Conservation (phyloP, 1,140 invertebrate species). For the Diploscapter pachys region DNA sequence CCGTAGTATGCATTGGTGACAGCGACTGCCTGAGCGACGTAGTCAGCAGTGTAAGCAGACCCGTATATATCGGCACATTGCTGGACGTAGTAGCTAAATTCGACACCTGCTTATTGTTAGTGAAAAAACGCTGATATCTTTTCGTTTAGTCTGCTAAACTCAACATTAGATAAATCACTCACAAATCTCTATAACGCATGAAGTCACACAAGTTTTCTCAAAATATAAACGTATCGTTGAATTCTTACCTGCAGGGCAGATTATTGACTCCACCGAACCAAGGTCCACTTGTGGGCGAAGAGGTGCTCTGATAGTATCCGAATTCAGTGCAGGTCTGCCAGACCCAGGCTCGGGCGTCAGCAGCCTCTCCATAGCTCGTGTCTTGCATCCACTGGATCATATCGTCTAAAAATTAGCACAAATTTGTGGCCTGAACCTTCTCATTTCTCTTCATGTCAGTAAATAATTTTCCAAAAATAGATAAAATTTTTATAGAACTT, state of each 20-base stretch:
- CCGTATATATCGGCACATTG: slow-evolving; percentile 80
- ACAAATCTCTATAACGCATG: no score
- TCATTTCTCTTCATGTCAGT: no score
- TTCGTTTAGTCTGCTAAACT: no score
- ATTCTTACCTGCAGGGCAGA: slow-evolving; percentile 66
- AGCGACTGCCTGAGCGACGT: slow-evolving; percentile 63
- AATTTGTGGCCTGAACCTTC: no score
- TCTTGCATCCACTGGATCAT: slow-evolving; percentile 33
- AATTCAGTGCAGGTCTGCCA: slow-evolving; percentile 93
- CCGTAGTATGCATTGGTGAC: slow-evolving; percentile 80
- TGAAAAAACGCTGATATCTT: no score
- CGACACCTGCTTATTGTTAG: neutral
- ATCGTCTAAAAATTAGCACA: neutral
- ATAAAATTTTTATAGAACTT: no score
- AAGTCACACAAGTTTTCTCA: no score
- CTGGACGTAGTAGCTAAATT: slow-evolving; percentile 70
- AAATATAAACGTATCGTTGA: no score
- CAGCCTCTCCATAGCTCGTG: slow-evolving; percentile 16
- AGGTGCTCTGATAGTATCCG: slow-evolving; percentile 85
- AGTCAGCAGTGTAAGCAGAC: slow-evolving; percentile 65
- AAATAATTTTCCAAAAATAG: no score
- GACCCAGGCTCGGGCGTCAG: slow-evolving; percentile 71
- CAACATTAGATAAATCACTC: no score
- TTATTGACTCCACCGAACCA: slow-evolving; percentile 31
- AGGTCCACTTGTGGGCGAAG: slow-evolving; percentile 59